These are phyloP conservation scores for Alfaro cultratus DNA, from an alignment of 2,797 vertebrate species.

Conservation along the genomic window DNA sequence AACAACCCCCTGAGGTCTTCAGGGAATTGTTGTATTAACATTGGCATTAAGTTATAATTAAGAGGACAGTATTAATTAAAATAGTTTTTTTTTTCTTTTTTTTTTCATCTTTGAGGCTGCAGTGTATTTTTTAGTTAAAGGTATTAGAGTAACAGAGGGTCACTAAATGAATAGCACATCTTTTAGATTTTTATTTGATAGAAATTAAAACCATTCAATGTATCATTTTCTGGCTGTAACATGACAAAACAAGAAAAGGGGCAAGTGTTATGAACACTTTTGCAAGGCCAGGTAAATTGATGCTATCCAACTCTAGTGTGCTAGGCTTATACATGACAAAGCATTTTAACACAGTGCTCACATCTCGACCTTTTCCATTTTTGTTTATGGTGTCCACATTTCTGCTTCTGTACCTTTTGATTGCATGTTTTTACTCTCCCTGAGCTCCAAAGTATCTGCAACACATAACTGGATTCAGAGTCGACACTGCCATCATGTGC, in stretches of 20 bases:
- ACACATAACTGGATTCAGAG: background rate
- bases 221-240: background rate
- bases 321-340: slow-evolving; percentile 8
- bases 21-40: background rate
- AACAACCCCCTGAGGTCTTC: no score
- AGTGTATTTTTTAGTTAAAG: background rate
- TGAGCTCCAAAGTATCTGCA: background rate
- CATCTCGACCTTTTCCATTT: slow-evolving; percentile 14
- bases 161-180: background rate
- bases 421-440: background rate
- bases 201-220: background rate
- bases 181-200: background rate
- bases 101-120: background rate
- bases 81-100: background rate
- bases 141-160: background rate
- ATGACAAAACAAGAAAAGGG: background rate
- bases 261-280: background rate
- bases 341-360: background rate
- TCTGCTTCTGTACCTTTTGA: slow-evolving; percentile 3
- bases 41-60: background rate
- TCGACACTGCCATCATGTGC: slow-evolving; percentile 76
- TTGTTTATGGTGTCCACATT: slow-evolving; percentile 67
- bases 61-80: background rate
- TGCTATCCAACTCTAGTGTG: background rate
- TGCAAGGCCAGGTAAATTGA: background rate